These are phyloP conservation scores for Netelia virgata DNA, from an alignment of 2,888 invertebrate species.

Conservation along the genomic window DNA sequence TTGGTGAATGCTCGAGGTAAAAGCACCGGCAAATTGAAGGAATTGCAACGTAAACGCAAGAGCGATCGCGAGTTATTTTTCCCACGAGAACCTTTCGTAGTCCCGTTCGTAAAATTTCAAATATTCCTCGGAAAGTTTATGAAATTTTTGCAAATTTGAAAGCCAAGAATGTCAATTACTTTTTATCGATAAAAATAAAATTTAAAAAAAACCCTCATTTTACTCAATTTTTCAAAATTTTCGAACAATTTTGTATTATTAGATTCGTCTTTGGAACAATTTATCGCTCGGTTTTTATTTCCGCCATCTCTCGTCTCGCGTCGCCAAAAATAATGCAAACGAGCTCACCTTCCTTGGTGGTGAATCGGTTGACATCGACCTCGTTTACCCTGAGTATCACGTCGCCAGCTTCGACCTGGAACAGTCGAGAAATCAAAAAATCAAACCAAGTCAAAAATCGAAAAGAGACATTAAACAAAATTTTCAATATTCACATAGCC, in stretches of 20 bases:
- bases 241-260: too few species aligned
- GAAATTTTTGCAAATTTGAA: too few species aligned
- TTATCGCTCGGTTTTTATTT: not conserved
- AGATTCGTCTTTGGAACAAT: too few species aligned
- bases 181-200: slow-evolving; percentile 13
- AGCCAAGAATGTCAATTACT: not conserved
- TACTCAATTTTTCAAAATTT: too few species aligned
- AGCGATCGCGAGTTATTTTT: slow-evolving; percentile 60
- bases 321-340: slow-evolving; percentile 14
- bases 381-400: slow-evolving; percentile 97
- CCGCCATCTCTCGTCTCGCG: not conserved
- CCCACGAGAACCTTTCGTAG: slow-evolving; percentile 44
- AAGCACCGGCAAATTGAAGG: slow-evolving; percentile 39
- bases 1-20: slow-evolving; percentile 45
- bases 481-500: not conserved
- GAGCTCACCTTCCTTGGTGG: slow-evolving; percentile 95
- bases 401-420: slow-evolving; percentile 97
- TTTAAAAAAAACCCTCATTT: too few species aligned
- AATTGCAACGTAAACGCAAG: slow-evolving; percentile 49
- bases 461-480: slow-evolving; percentile 13
- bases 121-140: not conserved
- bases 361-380: slow-evolving; percentile 96
- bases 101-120: slow-evolving; percentile 17
- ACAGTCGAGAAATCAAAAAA: slow-evolving; percentile 76
- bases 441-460: slow-evolving; percentile 32